phyloP scores from a whole-genome alignment of 2,797 vertebrate genomes.

The Acestrorhynchus altus region DNA sequence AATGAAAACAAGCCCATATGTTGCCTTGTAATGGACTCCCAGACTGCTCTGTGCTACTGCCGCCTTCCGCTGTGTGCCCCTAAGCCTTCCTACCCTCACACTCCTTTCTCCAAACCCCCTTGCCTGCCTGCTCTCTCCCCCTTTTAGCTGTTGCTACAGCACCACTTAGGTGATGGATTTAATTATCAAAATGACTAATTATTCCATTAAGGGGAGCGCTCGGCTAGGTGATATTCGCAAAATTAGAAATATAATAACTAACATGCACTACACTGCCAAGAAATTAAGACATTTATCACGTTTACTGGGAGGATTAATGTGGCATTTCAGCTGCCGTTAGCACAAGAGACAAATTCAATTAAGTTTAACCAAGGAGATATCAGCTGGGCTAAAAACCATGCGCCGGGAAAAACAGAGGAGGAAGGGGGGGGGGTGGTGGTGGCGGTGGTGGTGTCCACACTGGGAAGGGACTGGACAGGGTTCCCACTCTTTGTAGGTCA shows the following conservation, averaged over 20 bases:
- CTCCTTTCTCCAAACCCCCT: slow-evolving; percentile 17
- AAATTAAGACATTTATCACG: slow-evolving; percentile 97
- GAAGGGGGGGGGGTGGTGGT: not conserved
- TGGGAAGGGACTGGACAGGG: not conserved
- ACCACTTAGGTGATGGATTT: slow-evolving; percentile 89
- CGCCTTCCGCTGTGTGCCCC: not conserved
- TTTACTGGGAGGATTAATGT: slow-evolving; percentile 95
- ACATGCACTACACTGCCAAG: slow-evolving; percentile 92
- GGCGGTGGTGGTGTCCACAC: slow-evolving; percentile 6
- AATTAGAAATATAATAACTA: slow-evolving; percentile 98
- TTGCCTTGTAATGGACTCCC: not conserved
- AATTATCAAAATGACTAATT: slow-evolving; percentile 99
- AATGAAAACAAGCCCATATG: not conserved
- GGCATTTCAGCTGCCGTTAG: slow-evolving; percentile 95
- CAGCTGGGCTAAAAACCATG: slow-evolving; percentile 67
- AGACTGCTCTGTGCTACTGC: not conserved
- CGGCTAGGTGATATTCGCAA: slow-evolving; percentile 92
- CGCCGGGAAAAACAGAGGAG: slow-evolving; percentile 19
- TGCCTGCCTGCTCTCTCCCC: not conserved
- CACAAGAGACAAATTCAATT: slow-evolving; percentile 96
- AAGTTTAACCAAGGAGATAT: slow-evolving; percentile 89
- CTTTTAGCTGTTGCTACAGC: slow-evolving; percentile 70
- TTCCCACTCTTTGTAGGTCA: too few species aligned
- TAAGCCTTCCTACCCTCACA: not conserved
- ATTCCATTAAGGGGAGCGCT: slow-evolving; percentile 93